These are phyloP conservation scores for Stomatorhinus walkeri DNA, from an alignment of 2,797 vertebrate genomes.

Conservation along the genomic window DNA sequence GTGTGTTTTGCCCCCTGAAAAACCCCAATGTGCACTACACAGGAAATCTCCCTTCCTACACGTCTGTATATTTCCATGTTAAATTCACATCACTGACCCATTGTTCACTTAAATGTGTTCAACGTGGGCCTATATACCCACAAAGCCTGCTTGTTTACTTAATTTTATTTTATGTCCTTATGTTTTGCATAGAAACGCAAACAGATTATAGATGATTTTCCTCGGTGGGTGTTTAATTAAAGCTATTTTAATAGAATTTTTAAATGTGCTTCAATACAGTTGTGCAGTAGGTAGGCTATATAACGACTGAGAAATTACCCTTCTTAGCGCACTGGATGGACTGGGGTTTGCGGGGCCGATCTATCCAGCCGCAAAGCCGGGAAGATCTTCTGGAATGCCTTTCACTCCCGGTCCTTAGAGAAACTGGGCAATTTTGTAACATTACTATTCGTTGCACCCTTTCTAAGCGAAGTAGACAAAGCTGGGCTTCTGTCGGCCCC, in stretches of 20 bases:
- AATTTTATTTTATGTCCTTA: background rate
- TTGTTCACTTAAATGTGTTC: background rate
- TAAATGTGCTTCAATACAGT: background rate
- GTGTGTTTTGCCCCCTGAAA: conserved; percentile 43
- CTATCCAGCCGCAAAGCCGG: conserved; percentile 22
- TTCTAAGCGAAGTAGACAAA: conserved; percentile 68
- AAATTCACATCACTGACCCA: background rate
- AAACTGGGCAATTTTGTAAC: conserved; percentile 61
- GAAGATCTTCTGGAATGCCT: conserved; percentile 54
- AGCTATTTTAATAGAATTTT: background rate
- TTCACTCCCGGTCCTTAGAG: conserved; percentile 49
- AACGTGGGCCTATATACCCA: background rate
- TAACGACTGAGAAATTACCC: background rate
- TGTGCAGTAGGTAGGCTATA: background rate
- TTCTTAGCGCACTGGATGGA: background rate
- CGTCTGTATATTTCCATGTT: conserved; percentile 10
- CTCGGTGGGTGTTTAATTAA: background rate
- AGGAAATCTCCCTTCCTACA: conserved; percentile 12
- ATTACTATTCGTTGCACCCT: conserved; percentile 64
- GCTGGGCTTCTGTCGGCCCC: conserved; percentile 67
- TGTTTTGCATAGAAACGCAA: background rate
- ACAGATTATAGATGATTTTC: background rate
- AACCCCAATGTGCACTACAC: background rate
- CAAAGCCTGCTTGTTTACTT: background rate
- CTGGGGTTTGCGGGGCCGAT: background rate